These are phyloP conservation scores for Ispidina lecontei DNA, from an alignment of 2,797 vertebrate genomes.

Conservation along the genomic window DNA sequence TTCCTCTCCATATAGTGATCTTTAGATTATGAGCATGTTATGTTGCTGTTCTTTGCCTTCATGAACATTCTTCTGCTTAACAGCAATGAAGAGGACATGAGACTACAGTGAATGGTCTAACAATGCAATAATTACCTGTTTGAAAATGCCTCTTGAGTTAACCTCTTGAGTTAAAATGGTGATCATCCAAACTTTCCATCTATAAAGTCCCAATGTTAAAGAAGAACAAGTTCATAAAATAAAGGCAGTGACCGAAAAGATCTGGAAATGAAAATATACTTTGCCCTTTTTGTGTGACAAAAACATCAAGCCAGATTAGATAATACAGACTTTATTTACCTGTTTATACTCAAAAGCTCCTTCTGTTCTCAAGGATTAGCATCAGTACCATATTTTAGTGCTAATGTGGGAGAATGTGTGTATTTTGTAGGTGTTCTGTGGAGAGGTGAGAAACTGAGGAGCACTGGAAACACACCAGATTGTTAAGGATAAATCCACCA, in stretches of 20 bases:
- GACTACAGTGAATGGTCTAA: background rate
- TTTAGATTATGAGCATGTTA: background rate
- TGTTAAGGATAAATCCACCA: background rate
- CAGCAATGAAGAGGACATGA: background rate
- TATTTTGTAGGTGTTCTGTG: background rate
- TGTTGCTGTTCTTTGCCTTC: background rate
- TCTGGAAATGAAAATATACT: background rate
- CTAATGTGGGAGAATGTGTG: background rate
- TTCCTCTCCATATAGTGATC: too few relatives aligned
- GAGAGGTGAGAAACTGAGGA: background rate
- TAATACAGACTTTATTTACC: background rate
- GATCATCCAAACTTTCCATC: background rate
- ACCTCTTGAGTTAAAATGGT: background rate
- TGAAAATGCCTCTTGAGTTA: background rate
- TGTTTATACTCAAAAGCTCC: background rate
- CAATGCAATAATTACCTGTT: background rate
- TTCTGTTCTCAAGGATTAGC: background rate
- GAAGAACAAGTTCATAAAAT: background rate
- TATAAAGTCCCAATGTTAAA: fast-evolving
- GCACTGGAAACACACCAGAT: background rate
- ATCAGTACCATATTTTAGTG: background rate
- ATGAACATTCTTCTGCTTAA: background rate
- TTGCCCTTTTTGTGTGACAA: background rate
- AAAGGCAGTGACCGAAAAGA: background rate
- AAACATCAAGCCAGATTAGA: fast-evolving